phyloP scores from a whole-genome alignment of 2,797 vertebrate genomes.

The Adelosebastes latens region DNA sequence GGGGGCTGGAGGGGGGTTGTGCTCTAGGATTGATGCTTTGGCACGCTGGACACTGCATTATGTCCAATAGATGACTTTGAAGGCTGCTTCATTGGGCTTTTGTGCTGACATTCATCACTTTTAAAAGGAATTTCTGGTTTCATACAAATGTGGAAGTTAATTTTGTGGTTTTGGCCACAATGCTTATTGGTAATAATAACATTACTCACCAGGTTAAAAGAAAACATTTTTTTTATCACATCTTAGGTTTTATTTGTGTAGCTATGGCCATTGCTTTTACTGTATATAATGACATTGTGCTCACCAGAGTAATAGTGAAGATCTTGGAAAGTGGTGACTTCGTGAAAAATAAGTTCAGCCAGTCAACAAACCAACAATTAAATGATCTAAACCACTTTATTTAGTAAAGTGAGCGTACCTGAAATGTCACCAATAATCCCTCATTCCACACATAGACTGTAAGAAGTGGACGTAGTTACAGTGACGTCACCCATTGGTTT shows the following conservation, averaged over 20 bases:
- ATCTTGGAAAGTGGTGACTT: neutral
- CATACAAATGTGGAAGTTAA: neutral
- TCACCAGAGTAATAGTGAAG: too few species aligned
- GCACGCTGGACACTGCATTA: neutral
- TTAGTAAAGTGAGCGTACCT: neutral
- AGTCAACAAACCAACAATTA: neutral
- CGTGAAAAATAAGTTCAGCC: neutral
- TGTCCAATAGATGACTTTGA: neutral
- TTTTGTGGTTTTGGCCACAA: neutral
- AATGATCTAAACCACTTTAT: neutral
- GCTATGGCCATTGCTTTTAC: neutral
- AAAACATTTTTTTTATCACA: neutral
- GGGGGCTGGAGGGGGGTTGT: neutral
- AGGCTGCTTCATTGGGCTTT: neutral
- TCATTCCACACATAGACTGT: too few species aligned
- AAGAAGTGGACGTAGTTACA: too few species aligned
- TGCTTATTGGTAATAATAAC: neutral
- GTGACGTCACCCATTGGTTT: too few species aligned
- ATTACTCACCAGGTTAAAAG: neutral
- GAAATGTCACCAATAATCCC: neutral
- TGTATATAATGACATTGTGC: neutral
- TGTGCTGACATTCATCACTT: neutral
- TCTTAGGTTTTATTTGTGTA: neutral
- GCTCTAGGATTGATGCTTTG: neutral
- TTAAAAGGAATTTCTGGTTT: neutral